Base-by-base conservation (phyloP, 2,797 vertebrate genomes). In the Lycodopsis pacificus region DNA sequence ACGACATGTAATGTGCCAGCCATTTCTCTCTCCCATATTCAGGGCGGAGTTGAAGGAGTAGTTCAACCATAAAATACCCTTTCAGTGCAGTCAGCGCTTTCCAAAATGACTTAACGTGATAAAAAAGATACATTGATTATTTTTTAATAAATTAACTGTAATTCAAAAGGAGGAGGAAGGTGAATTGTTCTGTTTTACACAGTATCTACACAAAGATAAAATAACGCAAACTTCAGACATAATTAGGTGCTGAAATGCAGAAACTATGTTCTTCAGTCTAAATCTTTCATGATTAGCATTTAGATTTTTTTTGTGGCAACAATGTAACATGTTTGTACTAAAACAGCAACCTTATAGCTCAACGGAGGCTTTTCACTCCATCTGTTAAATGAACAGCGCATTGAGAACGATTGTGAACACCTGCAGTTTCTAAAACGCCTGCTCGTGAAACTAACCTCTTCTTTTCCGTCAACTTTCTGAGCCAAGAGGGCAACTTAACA, bases 141-240 rank as follows among this genome's bases (percentile, higher is more conserved):
- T 65, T 44, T 0, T 10, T 3, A 40, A 5, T 56, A 80, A 65
- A 15, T 77, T 76, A 89, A 89, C 81, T 77, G 71, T 71, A 80
- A 88, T 77, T 88, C 25, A 77, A 90, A 82, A 88, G 88, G 82
- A 91, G 88, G 88, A 93, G 81, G 75, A 51, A 81, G 86, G 70
- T 89, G 70, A 93, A 89, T 65, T 73, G 65, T 71, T 85, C 66
- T 81, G 80, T 69, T 82, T 40, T 74, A 79, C 34, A 65, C 14
- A 63, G 8, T 11, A 54, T 25, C 34, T 34, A 73, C 40, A 51
- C 20, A 67, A 27, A 53, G 40, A 42, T 44, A 5, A 46, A 58
- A 46, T 46, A 58, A n/a, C 75, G 85, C 78, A 77, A 83, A 80
- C 32, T 13, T 49, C 17, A 76, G 30, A 42, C 36, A 40, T 34